Percentiles rank a stretch among this genome's conserved stretches.
Conservation (phyloP, 2,113 vertebrate genomes). For the Nyctereutes procyonoides region DNA sequence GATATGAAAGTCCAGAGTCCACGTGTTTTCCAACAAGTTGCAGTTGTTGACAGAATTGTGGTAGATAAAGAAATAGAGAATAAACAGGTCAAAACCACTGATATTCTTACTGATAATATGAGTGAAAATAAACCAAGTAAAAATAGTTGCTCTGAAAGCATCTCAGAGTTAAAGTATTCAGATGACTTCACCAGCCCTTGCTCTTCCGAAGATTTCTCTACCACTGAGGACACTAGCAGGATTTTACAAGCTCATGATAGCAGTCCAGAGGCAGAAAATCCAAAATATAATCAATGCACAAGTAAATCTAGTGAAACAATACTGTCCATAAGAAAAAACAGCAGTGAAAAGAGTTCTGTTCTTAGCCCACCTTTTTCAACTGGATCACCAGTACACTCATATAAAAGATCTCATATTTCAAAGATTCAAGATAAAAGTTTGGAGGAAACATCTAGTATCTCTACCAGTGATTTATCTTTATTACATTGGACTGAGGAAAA, state of each 20-base stretch:
- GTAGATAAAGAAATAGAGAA: conserved; percentile 46
- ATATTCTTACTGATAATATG: not conserved
- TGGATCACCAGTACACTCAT: conserved; percentile 86
- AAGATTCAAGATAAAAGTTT: conserved; percentile 78
- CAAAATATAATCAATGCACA: conserved; percentile 72
- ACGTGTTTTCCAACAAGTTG: conserved; percentile 68
- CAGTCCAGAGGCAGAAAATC: conserved; percentile 81
- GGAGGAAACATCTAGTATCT: conserved; percentile 78
- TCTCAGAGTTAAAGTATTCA: conserved; percentile 82
- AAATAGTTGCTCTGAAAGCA: conserved; percentile 76
- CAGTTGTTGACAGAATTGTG: conserved; percentile 53
- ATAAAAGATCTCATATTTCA: conserved; percentile 82
- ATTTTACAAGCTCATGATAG: conserved; percentile 78
- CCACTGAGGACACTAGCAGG: conserved; percentile 82
- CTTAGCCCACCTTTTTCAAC: conserved; percentile 85
- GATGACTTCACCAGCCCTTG: conserved; percentile 84
- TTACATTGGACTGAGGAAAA: conserved; percentile 61
- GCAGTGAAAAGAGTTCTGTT: conserved; percentile 77
- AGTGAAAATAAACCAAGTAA: conserved; percentile 55
- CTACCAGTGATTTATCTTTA: conserved; percentile 61
- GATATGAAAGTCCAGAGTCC: conserved; percentile 68
- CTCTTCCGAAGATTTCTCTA: conserved; percentile 91
- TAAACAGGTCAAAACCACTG: not conserved
- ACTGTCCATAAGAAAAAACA: conserved; percentile 76
- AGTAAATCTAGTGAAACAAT: conserved; percentile 72